These are phyloP conservation scores for Eptesicus fuscus DNA, from an alignment of 2,113 vertebrate genomes.

Conservation along the genomic window DNA sequence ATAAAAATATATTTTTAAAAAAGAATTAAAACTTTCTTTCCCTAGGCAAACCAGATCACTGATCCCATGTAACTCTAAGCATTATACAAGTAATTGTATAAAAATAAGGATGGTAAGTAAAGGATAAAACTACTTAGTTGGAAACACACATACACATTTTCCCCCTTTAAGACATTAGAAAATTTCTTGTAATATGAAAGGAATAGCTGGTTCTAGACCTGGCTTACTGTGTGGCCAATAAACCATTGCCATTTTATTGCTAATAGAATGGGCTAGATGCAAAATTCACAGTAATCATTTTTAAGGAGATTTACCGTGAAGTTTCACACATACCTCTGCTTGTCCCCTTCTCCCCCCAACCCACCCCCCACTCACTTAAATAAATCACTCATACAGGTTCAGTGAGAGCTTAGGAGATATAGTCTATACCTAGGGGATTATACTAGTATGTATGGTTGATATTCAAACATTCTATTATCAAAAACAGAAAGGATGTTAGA, in stretches of 20 bases:
- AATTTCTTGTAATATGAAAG: background rate
- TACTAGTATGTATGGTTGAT: background rate
- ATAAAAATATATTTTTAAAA: background rate
- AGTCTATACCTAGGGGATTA: background rate
- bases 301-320: background rate
- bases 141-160: background rate
- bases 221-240: background rate
- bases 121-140: background rate
- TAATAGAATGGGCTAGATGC: background rate
- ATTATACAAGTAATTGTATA: background rate
- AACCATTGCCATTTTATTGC: background rate
- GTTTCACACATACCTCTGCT: background rate
- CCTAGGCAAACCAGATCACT: background rate
- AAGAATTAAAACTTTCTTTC: background rate
- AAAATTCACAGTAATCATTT: background rate
- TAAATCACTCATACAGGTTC: background rate
- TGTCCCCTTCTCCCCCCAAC: fast-evolving
- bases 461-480: background rate
- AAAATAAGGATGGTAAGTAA: background rate
- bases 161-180: background rate
- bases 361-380: background rate
- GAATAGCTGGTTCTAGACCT: background rate
- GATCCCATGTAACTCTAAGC: background rate
- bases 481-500: background rate
- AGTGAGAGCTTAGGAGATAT: background rate